phyloP scores from a whole-genome alignment of 1,140 invertebrate genomes.

The Tetramorium alpestre region DNA sequence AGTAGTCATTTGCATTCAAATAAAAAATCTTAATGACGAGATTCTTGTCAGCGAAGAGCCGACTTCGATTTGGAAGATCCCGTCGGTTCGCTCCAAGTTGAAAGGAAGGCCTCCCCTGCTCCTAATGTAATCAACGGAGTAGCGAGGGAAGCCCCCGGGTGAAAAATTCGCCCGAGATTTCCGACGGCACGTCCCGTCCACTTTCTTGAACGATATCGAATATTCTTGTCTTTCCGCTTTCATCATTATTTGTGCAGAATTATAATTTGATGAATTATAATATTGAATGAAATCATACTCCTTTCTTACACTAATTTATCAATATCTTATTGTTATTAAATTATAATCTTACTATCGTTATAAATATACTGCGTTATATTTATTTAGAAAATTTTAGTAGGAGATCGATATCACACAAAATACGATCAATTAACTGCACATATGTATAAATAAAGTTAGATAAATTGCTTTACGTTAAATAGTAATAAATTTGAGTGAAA shows the following conservation, averaged over 20 bases:
- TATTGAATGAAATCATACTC: background rate
- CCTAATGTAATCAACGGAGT: constrained; percentile 55
- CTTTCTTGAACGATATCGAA: constrained; percentile 34
- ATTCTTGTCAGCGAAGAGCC: constrained; percentile 56
- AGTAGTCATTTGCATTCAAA: constrained; percentile 72
- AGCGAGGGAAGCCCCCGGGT: constrained; percentile 9
- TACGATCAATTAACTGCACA: background rate
- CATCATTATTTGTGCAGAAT: constrained; percentile 14
- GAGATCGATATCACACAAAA: background rate
- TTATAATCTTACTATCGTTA: background rate
- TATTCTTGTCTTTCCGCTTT: background rate
- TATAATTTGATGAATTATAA: constrained; percentile 20
- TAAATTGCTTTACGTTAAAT: constrained; percentile 6
- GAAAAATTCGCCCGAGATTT: constrained; percentile 32
- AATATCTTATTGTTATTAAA: background rate
- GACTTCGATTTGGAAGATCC: constrained; percentile 71
- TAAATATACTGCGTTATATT: background rate
- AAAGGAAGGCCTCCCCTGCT: constrained; percentile 30
- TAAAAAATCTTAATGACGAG: constrained; percentile 72
- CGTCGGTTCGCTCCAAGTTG: constrained; percentile 13
- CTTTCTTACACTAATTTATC: background rate
- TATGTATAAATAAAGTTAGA: background rate
- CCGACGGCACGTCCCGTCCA: constrained; percentile 35
- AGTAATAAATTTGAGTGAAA: background rate
- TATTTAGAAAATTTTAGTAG: background rate